These are phyloP conservation scores for Synergus itoensis DNA, from an alignment of 2,888 invertebrate species.

Conservation along the genomic window DNA sequence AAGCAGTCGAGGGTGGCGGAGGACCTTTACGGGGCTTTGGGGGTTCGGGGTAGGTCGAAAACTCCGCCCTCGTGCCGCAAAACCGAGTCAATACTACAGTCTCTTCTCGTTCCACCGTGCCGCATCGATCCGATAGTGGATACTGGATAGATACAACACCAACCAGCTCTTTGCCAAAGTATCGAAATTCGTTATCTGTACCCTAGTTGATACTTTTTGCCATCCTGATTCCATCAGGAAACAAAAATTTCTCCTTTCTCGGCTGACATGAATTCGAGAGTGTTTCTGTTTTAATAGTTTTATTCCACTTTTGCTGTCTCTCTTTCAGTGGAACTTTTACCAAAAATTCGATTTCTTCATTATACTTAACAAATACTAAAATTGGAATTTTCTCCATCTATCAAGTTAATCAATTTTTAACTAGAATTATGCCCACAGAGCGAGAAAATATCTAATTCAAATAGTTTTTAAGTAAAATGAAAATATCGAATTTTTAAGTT, in stretches of 20 bases:
- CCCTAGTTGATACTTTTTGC: slow-evolving; percentile 21
- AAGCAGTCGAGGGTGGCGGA: slow-evolving; percentile 46
- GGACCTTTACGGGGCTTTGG: slow-evolving; percentile 43
- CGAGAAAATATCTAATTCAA: too few relatives aligned
- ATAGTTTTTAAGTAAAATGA: too few relatives aligned
- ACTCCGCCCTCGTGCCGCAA: slow-evolving; percentile 75
- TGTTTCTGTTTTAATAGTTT: neutral
- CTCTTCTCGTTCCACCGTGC: slow-evolving; percentile 49
- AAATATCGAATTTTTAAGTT: too few relatives aligned
- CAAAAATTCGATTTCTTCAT: too few relatives aligned
- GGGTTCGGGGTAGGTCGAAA: slow-evolving; percentile 66
- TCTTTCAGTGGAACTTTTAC: too few relatives aligned
- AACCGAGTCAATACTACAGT: slow-evolving; percentile 75
- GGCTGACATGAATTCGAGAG: neutral
- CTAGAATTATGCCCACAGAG: too few relatives aligned
- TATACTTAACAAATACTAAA: too few relatives aligned
- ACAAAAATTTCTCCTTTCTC: neutral
- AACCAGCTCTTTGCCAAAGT: slow-evolving; percentile 22
- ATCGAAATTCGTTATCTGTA: slow-evolving; percentile 50
- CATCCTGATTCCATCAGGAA: neutral
- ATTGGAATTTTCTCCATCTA: too few relatives aligned
- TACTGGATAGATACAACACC: neutral
- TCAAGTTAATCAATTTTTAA: too few relatives aligned
- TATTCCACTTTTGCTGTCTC: too few relatives aligned
- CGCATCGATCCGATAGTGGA: slow-evolving; percentile 51